Conservation (phyloP, 2,797 vertebrate genomes). For the Microctenopoma lineatum region DNA sequence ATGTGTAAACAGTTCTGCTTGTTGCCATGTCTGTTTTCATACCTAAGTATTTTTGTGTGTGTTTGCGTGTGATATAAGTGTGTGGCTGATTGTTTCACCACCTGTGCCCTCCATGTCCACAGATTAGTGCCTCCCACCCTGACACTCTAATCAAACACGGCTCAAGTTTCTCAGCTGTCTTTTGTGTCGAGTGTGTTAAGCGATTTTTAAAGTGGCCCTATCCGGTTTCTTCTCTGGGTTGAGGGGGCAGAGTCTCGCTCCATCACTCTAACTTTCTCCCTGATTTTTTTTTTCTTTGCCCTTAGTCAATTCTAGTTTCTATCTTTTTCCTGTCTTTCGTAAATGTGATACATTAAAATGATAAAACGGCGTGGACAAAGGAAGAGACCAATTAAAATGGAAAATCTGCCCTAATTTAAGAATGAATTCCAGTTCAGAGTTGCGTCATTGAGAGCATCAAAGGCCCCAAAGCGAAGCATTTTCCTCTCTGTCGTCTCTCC, state of each 20-base stretch:
- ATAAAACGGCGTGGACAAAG: neutral
- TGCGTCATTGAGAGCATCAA: slow-evolving; percentile 2
- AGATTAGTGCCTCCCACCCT: slow-evolving; percentile 80
- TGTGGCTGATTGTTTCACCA: slow-evolving; percentile 83
- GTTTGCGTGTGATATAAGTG: slow-evolving; percentile 30
- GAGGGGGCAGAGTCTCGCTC: slow-evolving; percentile 53
- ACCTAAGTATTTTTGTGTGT: slow-evolving; percentile 33
- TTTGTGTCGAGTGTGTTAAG: slow-evolving; percentile 81
- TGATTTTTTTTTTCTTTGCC: neutral
- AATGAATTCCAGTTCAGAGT: slow-evolving; percentile 21
- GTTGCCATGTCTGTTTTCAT: slow-evolving; percentile 43
- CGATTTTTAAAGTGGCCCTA: slow-evolving; percentile 81
- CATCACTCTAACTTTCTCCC: slow-evolving; percentile 45
- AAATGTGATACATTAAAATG: slow-evolving; percentile 7
- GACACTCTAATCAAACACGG: slow-evolving; percentile 79
- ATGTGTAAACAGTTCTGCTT: slow-evolving; percentile 44
- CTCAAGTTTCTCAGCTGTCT: slow-evolving; percentile 81
- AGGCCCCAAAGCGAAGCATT: slow-evolving; percentile 15
- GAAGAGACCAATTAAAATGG: neutral
- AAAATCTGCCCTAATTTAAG: neutral
- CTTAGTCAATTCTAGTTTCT: neutral
- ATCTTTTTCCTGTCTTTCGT: fast-evolving
- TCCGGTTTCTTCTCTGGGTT: slow-evolving; percentile 72
- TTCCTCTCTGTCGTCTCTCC: neutral
- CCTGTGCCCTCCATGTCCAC: slow-evolving; percentile 78